Base-by-base conservation (phyloP, 2,113 vertebrate genomes). In the Clarias magur region DNA sequence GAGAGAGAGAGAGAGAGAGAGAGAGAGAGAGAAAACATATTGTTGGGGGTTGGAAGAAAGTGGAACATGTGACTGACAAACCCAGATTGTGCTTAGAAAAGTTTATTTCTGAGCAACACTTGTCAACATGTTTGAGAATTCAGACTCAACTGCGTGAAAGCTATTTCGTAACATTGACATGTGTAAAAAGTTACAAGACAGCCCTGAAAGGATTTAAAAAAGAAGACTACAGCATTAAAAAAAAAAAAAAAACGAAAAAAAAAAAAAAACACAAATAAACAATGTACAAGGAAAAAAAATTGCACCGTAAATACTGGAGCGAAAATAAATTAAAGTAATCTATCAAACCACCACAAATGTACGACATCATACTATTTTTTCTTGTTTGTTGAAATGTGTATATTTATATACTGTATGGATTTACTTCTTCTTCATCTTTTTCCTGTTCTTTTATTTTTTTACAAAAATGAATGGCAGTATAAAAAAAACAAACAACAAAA, bases 101-200 rank as follows among this genome's bases (percentile, higher is more conserved):
- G 84, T 92, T 92, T 90, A 92, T 92, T 92, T 89, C 82, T 79
- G 87, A 91, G 88, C 89, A 87, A 79, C 89, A 82, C 86, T 86
- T 68, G 56, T 90, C 75, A 87, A 88, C 83, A 87, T 62, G 19
- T 85, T 86, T 80, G 42, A 83, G 57, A 85, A 88, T 88, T 85
- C 72, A 89, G 87, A 88, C 86, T 85, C 86, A 89, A 84, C 83
- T 88, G 60, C 48, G 85, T 54, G 89, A 90, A 91, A 89, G 70
- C 27, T 89, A 75, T 89, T 89, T 48, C 72, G 83, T 91, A 88
- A 87, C 85, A 85, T 81, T 86, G 88, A 89, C 84, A 53, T 87
- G 76, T 86, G 88, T 85, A 89, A 87, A 76, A 83, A 75, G 72
- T 53, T 86, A 86, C 87, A 80, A 86, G 85, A 91, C 85, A 85